A percentile compares a stretch with the other conserved stretches of the same genome.
phyloP scores from a whole-genome alignment of 2,888 invertebrate species.

The Sminthurides aquaticus region DNA sequence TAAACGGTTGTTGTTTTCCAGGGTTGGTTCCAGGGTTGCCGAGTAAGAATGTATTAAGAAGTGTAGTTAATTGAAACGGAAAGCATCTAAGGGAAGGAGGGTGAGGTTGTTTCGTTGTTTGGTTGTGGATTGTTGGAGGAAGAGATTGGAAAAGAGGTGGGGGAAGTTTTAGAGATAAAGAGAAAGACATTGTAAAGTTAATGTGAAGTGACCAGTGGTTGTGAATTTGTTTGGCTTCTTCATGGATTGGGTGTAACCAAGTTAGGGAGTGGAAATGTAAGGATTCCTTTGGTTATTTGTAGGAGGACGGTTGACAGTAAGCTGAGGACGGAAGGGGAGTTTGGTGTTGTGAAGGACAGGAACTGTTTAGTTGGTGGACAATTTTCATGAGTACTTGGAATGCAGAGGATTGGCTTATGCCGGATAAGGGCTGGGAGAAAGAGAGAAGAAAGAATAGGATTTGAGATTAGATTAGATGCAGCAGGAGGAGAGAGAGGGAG shows the following conservation, averaged over 20 bases:
- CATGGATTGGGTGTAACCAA: background rate
- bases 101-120: too few species aligned
- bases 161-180: too few species aligned
- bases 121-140: too few species aligned
- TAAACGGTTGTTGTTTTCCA: too few species aligned
- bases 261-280: background rate
- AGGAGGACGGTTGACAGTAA: background rate
- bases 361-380: background rate
- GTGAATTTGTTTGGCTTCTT: background rate
- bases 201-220: background rate
- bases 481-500: background rate
- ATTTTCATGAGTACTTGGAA: background rate
- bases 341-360: background rate
- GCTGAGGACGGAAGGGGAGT: background rate
- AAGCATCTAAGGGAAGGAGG: too few species aligned
- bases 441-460: constrained; percentile 6
- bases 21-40: too few species aligned
- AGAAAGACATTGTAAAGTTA: too few species aligned
- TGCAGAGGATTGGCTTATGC: background rate
- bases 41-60: too few species aligned
- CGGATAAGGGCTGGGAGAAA: background rate
- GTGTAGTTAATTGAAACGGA: too few species aligned
- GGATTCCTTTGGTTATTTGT: background rate
- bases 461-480: background rate
- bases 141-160: too few species aligned